phyloP scores from a whole-genome alignment of 2,113 vertebrate genomes.

The Ictalurus punctatus region DNA sequence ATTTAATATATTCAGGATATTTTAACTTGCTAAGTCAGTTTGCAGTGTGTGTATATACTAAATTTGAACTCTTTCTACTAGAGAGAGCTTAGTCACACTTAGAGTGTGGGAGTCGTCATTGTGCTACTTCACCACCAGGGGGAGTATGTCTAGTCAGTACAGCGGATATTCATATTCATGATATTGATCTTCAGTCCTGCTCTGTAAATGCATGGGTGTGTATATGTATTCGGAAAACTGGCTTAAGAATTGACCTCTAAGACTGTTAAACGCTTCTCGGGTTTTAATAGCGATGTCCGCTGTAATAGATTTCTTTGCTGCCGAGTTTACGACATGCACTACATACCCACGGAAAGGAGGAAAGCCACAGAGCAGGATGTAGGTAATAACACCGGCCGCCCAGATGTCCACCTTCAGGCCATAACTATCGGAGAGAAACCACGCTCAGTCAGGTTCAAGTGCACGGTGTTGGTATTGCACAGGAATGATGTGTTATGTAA shows the following conservation, averaged over 20 bases:
- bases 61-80: neutral
- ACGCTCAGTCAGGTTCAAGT: neutral
- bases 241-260: neutral
- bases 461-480: no score
- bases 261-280: neutral
- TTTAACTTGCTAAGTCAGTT: neutral
- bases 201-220: neutral
- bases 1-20: neutral
- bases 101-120: neutral
- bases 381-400: slow-evolving; percentile 96
- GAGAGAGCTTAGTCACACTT: neutral
- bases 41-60: neutral
- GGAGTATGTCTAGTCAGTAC: neutral
- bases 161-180: neutral
- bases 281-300: neutral
- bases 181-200: neutral
- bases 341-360: slow-evolving; percentile 93
- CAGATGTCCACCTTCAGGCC: slow-evolving; percentile 98
- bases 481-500: neutral
- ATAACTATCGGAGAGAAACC: slow-evolving; percentile 76
- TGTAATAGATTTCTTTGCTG: neutral
- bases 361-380: slow-evolving; percentile 95
- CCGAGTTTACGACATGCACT: neutral
- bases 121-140: neutral
- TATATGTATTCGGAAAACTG: neutral